Conservation (phyloP, 2,888 invertebrate genomes). For the Ochropleura leucogaster region DNA sequence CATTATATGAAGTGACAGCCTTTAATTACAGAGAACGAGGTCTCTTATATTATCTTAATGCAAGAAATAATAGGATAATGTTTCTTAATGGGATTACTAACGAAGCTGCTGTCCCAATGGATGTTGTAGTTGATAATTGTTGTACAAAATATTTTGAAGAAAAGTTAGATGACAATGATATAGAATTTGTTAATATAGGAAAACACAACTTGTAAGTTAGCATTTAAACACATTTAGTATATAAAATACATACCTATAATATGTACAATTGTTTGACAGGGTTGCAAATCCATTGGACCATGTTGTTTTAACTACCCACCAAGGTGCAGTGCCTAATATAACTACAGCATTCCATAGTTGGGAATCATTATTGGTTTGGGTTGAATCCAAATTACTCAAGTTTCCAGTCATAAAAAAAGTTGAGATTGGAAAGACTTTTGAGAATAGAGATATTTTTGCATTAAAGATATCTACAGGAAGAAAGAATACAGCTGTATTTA, state of each 20-base stretch:
- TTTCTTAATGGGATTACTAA: constrained; percentile 84
- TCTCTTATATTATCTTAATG: constrained; percentile 73
- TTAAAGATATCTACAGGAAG: constrained; percentile 74
- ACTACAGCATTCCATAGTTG: constrained; percentile 69
- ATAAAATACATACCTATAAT: background rate
- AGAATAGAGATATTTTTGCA: constrained; percentile 77
- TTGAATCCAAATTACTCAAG: constrained; percentile 65
- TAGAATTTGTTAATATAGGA: constrained; percentile 72
- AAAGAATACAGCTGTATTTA: constrained; percentile 75
- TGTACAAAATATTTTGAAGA: constrained; percentile 72
- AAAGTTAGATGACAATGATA: constrained; percentile 70
- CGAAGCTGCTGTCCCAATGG: constrained; percentile 82
- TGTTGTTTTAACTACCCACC: background rate
- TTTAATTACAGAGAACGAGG: constrained; percentile 79
- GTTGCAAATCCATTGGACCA: background rate
- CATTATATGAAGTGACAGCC: constrained; percentile 80
- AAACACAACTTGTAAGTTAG: constrained; percentile 66
- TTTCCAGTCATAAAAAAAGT: constrained; percentile 70
- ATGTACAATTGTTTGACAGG: constrained; percentile 31
- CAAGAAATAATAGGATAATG: constrained; percentile 64
- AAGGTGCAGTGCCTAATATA: constrained; percentile 30
- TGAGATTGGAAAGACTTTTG: constrained; percentile 77
- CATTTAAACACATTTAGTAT: background rate
- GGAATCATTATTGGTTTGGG: constrained; percentile 71
- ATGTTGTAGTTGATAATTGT: constrained; percentile 73